A percentile compares a stretch with the other conserved stretches of the same genome.
Evolutionary conservation across 1,140 invertebrate species (phyloP).

Genomic region (Aphelinus certus): DNA sequence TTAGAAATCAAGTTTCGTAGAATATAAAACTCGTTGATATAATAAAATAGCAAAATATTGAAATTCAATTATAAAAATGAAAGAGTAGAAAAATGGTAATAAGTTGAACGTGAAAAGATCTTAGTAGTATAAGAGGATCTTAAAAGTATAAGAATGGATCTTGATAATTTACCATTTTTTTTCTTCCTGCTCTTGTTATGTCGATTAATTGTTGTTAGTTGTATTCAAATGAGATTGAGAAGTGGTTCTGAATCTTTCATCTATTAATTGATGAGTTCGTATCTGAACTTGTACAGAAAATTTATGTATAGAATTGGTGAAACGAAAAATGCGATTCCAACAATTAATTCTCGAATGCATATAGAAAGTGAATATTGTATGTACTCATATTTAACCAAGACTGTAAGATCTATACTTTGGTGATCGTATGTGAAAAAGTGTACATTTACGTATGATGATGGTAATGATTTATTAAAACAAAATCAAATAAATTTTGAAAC

Average conservation of each 20-base stretch:
- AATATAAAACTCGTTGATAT: neutral
- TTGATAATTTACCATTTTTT: slow-evolving; percentile 21
- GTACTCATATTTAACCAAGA: slow-evolving; percentile 21
- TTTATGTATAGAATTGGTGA: slow-evolving; percentile 11
- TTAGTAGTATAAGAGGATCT: neutral
- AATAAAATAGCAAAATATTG: neutral
- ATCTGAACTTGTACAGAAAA: slow-evolving; percentile 30
- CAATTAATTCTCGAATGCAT: neutral
- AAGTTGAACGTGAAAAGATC: neutral
- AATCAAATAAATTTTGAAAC: no score
- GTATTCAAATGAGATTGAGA: slow-evolving; percentile 15
- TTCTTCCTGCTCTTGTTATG: slow-evolving; percentile 15
- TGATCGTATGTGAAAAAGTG: slow-evolving; percentile 15
- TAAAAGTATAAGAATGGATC: slow-evolving; percentile 7
- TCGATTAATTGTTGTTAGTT: slow-evolving; percentile 22
- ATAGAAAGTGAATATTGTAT: slow-evolving; percentile 10
- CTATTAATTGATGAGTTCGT: slow-evolving; percentile 17
- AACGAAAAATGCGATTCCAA: neutral
- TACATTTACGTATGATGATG: slow-evolving; percentile 35
- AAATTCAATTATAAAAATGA: slow-evolving; percentile 4
- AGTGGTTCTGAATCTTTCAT: slow-evolving; percentile 2
- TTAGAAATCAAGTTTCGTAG: slow-evolving; percentile 4
- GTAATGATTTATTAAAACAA: slow-evolving; percentile 31
- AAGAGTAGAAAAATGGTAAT: neutral
- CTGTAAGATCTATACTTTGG: slow-evolving; percentile 21